Conservation (phyloP, 2,797 vertebrate species). For the Lagocephalus sceleratus region DNA sequence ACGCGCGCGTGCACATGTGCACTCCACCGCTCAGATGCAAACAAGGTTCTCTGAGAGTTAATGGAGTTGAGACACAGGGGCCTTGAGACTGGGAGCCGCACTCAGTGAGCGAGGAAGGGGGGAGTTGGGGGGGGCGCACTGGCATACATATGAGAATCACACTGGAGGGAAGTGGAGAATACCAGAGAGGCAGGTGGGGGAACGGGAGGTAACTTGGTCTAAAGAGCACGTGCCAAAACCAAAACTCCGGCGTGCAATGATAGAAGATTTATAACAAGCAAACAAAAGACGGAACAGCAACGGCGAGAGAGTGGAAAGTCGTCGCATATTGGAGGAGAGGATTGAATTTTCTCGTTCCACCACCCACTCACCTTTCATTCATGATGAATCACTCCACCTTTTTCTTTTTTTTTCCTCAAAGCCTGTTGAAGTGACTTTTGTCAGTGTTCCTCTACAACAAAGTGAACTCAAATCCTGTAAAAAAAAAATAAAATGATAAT, state of each 20-base stretch:
- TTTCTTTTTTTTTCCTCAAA: background rate
- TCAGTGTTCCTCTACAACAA: background rate
- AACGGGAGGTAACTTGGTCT: slow-evolving; percentile 3
- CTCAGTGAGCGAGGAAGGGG: slow-evolving; percentile 1
- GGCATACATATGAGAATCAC: slow-evolving; percentile 15
- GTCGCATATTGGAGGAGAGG: slow-evolving; percentile 3
- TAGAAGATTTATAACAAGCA: background rate
- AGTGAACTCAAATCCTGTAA: too few species aligned
- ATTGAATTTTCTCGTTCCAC: slow-evolving; percentile 13
- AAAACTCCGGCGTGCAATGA: slow-evolving; percentile 6
- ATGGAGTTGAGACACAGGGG: slow-evolving; percentile 51
- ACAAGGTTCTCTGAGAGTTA: slow-evolving; percentile 45
- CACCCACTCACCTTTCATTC: slow-evolving; percentile 8
- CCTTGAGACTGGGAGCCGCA: slow-evolving; percentile 37
- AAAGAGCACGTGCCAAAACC: background rate
- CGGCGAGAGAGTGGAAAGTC: slow-evolving; percentile 12
- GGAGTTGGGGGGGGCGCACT: background rate
- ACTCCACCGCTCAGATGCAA: slow-evolving; percentile 30
- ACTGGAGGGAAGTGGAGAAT: slow-evolving; percentile 7
- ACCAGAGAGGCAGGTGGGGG: background rate
- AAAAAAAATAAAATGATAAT: background rate
- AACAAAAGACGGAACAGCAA: slow-evolving; percentile 20
- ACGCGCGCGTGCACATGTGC: slow-evolving; percentile 12
- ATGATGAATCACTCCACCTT: slow-evolving; percentile 2
- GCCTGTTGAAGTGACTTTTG: slow-evolving; percentile 2